Percentiles rank a stretch among this genome's conserved stretches.
Conservation (phyloP, 1,140 invertebrate genomes). For the Megathymus violae region DNA sequence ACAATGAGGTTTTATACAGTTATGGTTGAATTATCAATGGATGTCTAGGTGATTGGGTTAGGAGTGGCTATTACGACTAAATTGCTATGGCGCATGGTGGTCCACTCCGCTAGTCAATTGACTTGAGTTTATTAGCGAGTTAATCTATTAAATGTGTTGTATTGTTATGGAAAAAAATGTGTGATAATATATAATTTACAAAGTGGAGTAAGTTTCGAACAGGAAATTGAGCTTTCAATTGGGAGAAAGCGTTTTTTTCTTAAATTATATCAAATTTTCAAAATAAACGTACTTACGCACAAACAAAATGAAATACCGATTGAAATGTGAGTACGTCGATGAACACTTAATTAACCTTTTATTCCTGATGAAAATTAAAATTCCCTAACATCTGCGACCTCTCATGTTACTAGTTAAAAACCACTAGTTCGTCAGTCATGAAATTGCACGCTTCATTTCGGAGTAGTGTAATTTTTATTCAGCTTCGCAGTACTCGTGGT, state of each 20-base stretch:
- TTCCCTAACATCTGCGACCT: neutral
- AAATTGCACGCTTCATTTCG: neutral
- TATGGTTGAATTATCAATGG: constrained; percentile 56
- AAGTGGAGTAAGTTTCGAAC: constrained; percentile 19
- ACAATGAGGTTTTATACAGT: constrained; percentile 52
- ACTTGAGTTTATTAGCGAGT: constrained; percentile 48
- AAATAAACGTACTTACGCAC: constrained; percentile 3
- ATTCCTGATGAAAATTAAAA: neutral
- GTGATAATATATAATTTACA: constrained; percentile 28
- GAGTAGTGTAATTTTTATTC: neutral
- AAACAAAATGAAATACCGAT: neutral
- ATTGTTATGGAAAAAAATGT: constrained; percentile 25
- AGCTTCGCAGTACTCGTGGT: neutral
- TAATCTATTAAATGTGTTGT: constrained; percentile 36
- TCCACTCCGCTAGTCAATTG: constrained; percentile 37
- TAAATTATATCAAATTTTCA: constrained; percentile 20
- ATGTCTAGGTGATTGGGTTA: constrained; percentile 49
- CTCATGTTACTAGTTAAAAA: neutral
- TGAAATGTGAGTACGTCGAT: neutral
- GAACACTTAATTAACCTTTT: neutral
- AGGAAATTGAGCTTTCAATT: constrained; percentile 23
- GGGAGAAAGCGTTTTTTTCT: constrained; percentile 1
- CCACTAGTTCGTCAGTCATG: too few relatives aligned
- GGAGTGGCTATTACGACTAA: constrained; percentile 46
- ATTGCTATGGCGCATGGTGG: constrained; percentile 39